These are phyloP conservation scores for Pantelozetes paolii DNA, from an alignment of 2,888 invertebrate species.

Conservation along the genomic window DNA sequence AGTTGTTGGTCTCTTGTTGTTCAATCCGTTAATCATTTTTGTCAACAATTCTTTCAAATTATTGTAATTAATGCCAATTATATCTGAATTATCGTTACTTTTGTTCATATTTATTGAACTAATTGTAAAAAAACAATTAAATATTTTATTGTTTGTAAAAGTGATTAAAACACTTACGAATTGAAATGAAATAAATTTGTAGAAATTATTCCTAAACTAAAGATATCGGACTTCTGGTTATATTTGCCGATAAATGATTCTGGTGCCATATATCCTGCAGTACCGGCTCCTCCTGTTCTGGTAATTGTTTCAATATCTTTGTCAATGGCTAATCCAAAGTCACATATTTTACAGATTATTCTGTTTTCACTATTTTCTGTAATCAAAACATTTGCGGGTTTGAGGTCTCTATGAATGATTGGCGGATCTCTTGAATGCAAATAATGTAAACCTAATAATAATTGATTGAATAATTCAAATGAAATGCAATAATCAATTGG, in stretches of 20 bases:
- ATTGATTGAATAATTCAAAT: not conserved
- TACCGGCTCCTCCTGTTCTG: not conserved
- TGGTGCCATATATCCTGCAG: not conserved
- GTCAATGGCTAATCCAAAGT: not conserved
- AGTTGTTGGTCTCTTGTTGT: too few species aligned
- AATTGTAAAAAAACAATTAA: too few species aligned
- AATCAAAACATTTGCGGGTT: not conserved
- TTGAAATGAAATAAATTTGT: not conserved
- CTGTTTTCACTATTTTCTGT: not conserved
- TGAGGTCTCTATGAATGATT: not conserved
- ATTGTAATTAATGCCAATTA: too few species aligned
- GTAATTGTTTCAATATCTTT: not conserved
- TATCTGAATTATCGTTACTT: too few species aligned
- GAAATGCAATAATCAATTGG: not conserved
- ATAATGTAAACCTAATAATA: not conserved
- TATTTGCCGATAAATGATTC: not conserved
- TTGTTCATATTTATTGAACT: too few species aligned
- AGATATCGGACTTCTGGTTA: not conserved
- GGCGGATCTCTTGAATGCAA: not conserved
- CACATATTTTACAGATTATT: not conserved
- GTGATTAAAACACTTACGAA: too few species aligned
- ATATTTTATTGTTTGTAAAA: too few species aligned
- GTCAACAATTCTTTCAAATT: too few species aligned
- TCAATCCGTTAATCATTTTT: too few species aligned
- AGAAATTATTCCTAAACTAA: not conserved